Conservation (phyloP, 2,797 vertebrate genomes). For the Sebastes kiyomatsui region DNA sequence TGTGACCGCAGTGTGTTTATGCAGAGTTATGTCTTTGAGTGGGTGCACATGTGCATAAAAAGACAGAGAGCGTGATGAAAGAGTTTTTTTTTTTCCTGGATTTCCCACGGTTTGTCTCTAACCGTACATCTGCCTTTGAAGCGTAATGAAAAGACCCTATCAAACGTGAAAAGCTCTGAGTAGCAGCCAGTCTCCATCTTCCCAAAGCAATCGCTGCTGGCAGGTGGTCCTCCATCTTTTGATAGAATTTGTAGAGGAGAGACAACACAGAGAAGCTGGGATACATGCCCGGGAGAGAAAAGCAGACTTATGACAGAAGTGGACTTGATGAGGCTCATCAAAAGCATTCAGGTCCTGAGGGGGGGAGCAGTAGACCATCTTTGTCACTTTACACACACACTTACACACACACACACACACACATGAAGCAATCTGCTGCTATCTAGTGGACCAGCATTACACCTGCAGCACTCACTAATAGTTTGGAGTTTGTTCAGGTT, state of each 20-base stretch:
- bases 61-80: constrained; percentile 30
- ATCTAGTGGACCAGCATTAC: constrained; percentile 74
- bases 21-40: constrained; percentile 22
- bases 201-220: constrained; percentile 62
- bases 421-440: constrained; percentile 66
- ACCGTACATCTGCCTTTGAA: constrained; percentile 49
- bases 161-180: constrained; percentile 66
- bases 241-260: constrained; percentile 64
- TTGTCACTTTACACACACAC: constrained; percentile 16
- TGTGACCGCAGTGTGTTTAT: neutral
- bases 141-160: constrained; percentile 60
- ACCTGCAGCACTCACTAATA: constrained; percentile 59
- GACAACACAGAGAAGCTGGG: constrained; percentile 49
- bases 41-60: constrained; percentile 40
- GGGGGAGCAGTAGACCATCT: constrained; percentile 40
- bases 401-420: constrained; percentile 23
- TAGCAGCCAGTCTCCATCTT: constrained; percentile 48
- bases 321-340: constrained; percentile 68
- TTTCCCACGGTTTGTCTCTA: constrained; percentile 48
- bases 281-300: constrained; percentile 50
- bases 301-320: constrained; percentile 54
- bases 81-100: constrained; percentile 29
- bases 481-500: constrained; percentile 18
- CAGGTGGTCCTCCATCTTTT: constrained; percentile 69
- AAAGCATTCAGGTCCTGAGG: constrained; percentile 49